Evolutionary conservation across 2,113 vertebrate species (phyloP).

Genomic region (Catharus minimus): DNA sequence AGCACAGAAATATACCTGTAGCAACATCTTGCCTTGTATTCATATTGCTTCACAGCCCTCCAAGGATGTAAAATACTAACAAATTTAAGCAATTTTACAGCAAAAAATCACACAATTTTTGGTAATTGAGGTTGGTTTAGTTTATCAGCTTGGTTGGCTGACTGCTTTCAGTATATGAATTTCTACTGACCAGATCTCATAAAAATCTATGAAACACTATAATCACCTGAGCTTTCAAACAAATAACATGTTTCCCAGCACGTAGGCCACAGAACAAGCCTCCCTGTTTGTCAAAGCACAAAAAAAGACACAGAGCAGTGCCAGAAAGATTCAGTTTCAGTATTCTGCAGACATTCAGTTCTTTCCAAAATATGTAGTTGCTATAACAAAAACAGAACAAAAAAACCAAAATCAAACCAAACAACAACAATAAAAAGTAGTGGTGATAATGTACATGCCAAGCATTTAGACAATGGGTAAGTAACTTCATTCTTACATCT

Average conservation of each 20-base stretch:
- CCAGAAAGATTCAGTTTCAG: background rate
- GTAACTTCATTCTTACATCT: background rate
- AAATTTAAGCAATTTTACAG: background rate
- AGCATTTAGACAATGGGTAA: background rate
- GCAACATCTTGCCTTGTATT: background rate
- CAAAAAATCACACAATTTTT: background rate
- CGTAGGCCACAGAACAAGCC: background rate
- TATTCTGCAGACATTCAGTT: background rate
- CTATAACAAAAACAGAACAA: background rate
- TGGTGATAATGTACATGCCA: background rate
- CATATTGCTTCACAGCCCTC: background rate
- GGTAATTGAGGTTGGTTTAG: background rate
- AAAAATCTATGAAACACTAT: background rate
- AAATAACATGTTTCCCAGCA: background rate
- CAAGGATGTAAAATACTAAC: background rate
- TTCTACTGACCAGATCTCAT: background rate
- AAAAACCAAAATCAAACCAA: background rate
- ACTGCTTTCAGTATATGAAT: background rate
- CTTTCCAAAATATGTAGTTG: background rate
- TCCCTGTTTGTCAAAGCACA: background rate
- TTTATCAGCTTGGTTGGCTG: background rate
- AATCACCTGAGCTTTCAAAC: slow-evolving; percentile 25
- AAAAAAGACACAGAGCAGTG: background rate
- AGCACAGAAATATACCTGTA: background rate
- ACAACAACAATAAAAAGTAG: background rate